A percentile compares a stretch with the other conserved stretches of the same genome.
Conservation (phyloP, 2,797 vertebrate species). For the Apogon hyalosoma region DNA sequence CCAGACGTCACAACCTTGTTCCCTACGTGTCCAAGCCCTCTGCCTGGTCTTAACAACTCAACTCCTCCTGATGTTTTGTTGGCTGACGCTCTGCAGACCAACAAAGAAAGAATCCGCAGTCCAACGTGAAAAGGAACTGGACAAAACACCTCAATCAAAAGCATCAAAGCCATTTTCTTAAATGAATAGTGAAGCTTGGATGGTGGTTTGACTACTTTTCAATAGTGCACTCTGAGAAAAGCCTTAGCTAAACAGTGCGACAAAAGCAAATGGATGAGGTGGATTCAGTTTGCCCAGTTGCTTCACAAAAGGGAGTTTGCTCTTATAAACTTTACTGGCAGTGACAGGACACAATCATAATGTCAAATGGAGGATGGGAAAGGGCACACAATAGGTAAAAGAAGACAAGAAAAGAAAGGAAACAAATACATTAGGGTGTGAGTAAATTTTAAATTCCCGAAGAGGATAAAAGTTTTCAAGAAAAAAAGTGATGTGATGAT, state of each 20-base stretch:
- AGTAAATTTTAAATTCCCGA: constrained; percentile 25
- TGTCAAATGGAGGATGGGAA: constrained; percentile 52
- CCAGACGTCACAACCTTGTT: constrained; percentile 73
- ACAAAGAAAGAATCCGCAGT: constrained; percentile 63
- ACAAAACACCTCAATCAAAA: constrained; percentile 68
- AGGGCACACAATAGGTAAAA: constrained; percentile 10
- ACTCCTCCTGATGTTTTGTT: constrained; percentile 69
- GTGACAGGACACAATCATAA: constrained; percentile 70
- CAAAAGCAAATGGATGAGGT: constrained; percentile 65
- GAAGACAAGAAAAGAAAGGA: constrained; percentile 15
- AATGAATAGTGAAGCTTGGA: constrained; percentile 51
- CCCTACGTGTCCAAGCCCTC: constrained; percentile 63
- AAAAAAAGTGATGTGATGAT: not conserved
- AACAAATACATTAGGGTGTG: not conserved
- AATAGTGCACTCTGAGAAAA: constrained; percentile 56
- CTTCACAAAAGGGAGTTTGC: constrained; percentile 72
- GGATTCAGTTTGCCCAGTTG: constrained; percentile 59
- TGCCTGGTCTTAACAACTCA: constrained; percentile 64
- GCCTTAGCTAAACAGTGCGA: constrained; percentile 67
- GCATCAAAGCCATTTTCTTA: constrained; percentile 63
- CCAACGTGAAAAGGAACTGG: constrained; percentile 57
- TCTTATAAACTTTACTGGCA: constrained; percentile 71
- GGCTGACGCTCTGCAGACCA: constrained; percentile 53
- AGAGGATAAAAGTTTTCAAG: not conserved
- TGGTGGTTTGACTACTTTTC: constrained; percentile 56